A percentile compares a stretch with the other conserved stretches of the same genome.
Evolutionary conservation across 2,888 invertebrate species (phyloP).

Genomic region (Aphidius colemani): DNA sequence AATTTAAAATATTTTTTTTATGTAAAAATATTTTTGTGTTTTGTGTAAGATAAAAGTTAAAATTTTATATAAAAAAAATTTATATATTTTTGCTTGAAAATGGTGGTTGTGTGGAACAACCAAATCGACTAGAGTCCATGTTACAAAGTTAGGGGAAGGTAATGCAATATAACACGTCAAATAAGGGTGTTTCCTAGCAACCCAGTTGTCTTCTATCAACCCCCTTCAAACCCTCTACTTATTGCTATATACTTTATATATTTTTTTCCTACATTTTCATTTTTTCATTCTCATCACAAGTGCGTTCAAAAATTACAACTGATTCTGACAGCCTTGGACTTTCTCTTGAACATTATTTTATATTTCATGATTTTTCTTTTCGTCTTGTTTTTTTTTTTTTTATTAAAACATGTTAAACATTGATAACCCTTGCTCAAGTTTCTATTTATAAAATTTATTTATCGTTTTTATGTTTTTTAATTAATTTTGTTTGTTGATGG

Average conservation of each 20-base stretch:
- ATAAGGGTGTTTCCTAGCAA: slow-evolving; percentile 58
- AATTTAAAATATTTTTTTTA: too few species aligned
- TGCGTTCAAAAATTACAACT: too few species aligned
- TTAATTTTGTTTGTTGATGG: too few species aligned
- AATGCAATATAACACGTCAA: slow-evolving; percentile 57
- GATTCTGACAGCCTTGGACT: too few species aligned
- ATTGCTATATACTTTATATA: slow-evolving; percentile 14
- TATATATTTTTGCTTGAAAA: slow-evolving; percentile 30
- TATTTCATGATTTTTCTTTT: neutral
- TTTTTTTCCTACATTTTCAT: neutral
- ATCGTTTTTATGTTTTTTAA: too few species aligned
- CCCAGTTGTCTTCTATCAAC: slow-evolving; percentile 50
- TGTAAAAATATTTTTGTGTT: too few species aligned
- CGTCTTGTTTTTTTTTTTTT: neutral
- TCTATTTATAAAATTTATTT: too few species aligned
- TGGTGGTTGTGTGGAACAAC: slow-evolving; percentile 45
- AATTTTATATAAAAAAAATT: too few species aligned
- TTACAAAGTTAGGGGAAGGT: slow-evolving; percentile 37
- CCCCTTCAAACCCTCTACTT: slow-evolving; percentile 30
- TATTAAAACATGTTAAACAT: too few species aligned
- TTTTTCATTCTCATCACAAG: neutral
- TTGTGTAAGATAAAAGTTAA: too few species aligned
- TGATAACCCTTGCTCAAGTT: too few species aligned
- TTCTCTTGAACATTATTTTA: neutral
- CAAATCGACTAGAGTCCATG: slow-evolving; percentile 44